Base-by-base conservation (phyloP, 2,888 invertebrate species). In the Unio delphinus region DNA sequence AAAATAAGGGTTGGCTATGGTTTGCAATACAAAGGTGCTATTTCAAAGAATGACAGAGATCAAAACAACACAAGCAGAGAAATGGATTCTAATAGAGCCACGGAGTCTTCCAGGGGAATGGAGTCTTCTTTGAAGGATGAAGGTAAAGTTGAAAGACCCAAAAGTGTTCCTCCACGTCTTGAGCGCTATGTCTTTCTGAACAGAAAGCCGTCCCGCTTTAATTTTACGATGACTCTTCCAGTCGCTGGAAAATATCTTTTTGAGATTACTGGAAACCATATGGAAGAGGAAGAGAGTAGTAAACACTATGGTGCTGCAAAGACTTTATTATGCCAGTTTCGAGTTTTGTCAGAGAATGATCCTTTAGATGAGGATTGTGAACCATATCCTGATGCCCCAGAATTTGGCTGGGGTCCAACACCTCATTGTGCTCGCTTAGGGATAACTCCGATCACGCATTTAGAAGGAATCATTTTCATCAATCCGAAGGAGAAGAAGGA, bases 361-460 rank as follows among this genome's bases (percentile, higher is more conserved):
- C 66, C 72, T 4, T 67, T 72, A 28, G 67, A 69, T 11, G 74
- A 70, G n/a, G 74, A 73, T n/a, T 15, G 70, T 26, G 76, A 78
- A n/a, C 70, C 76, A 0, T 62, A 79, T 45, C 81, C 81, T 55
- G 74, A 76, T 23, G 57, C 61, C 45, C 81, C 79, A 7, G 69
- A 68, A 3, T 72, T 72, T 57, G 81, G 81, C n/a, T 81, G 80
- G 80, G 81, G 81, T 23, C 80, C 80, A 5, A 78, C 77, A 15
- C 80, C 80, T 1, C 59, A 67, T 20, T 79, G 79, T 62, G 55
- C 65, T 30, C 30, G 65, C 23, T 56, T 74, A 11, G 80, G 80
- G 3, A 67, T 81, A 30, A 58, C 74, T 26, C 75, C 80, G 1
- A 59, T 78, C 8, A 70, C 78, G 0, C 76, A 81, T 59, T 68